Conservation (phyloP, 2,113 vertebrate genomes). For the Poecile atricapillus region DNA sequence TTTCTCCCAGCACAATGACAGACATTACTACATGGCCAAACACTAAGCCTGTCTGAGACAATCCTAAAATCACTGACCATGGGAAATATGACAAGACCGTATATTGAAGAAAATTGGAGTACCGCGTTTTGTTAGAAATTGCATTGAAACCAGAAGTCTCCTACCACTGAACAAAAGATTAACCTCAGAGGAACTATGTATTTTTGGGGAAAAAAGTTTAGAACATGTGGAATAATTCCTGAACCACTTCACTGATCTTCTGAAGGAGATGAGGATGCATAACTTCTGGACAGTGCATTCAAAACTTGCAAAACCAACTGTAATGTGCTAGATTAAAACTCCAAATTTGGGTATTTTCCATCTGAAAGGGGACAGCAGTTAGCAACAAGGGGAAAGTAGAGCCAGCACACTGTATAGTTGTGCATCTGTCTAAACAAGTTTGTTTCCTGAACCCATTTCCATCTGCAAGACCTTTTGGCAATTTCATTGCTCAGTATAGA, state of each 20-base stretch:
- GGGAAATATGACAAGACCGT: background rate
- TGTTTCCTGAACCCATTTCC: background rate
- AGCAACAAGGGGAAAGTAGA: background rate
- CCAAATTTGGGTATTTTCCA: background rate
- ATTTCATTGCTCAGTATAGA: background rate
- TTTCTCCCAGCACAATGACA: background rate
- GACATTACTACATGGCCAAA: background rate
- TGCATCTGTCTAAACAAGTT: background rate
- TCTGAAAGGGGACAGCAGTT: background rate
- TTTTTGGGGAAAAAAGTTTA: background rate
- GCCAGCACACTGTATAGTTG: background rate
- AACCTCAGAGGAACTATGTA: background rate
- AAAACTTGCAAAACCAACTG: background rate
- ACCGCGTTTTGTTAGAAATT: background rate
- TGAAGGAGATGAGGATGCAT: background rate
- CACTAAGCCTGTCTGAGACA: background rate
- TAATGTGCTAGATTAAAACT: background rate
- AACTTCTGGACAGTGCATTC: background rate
- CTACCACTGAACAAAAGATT: background rate
- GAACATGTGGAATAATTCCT: background rate
- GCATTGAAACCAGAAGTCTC: background rate
- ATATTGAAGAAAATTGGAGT: background rate
- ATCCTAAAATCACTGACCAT: background rate
- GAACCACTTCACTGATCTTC: background rate
- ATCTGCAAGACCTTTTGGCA: background rate